Base-by-base conservation (phyloP, 2,113 vertebrate species). In the Brachirus orientalis region DNA sequence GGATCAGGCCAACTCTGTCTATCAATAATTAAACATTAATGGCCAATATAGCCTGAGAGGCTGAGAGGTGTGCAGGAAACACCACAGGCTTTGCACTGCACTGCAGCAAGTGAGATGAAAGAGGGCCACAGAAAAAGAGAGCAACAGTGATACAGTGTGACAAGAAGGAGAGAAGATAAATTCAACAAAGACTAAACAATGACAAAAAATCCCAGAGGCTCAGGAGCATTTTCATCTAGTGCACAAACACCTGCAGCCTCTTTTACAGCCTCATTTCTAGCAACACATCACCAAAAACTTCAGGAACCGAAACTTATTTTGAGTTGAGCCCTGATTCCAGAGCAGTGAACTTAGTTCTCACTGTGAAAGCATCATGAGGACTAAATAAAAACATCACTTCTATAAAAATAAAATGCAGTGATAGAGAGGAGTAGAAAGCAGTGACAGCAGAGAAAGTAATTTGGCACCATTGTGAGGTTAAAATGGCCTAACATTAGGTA, bases 1-100 rank as follows among this genome's bases (percentile, higher is more conserved):
- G 57, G 65, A 76, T 83, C 63, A 70, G 58, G 38, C 63, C 47
- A 56, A 47, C 59, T 70, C 47, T 63, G 48, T 80, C 76, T 55
- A 82, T 87, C 69, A 89, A 89, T 87, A 80, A 87, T 86, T 89
- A 77, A 86, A 83, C 79, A 67, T 62, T 79, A 84, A 80, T 80
- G 85, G 81, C 68, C 65, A 58, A 46, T 79, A 65, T 12, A 68
- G 47, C 55, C 65, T 10, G 46, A 67, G 55, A 77, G 70, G 63
- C 50, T 41, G 62, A 67, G 62, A 50, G 45, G 47, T 46, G 52
- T 6, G 67, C 64, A 60, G 55, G 72, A 61, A 18, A 58, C 70
- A 67, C 37, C 36, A 14, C 54, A 35, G 45, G 69, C 51, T 69
- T 60, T 18, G 63, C 59, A 48, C 44, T 7, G 51, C 36, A 28